Evolutionary conservation across 2,888 invertebrate species (phyloP), one percentile per base, ranked within the genome.

Genomic region (Sisyra nigra): DNA sequence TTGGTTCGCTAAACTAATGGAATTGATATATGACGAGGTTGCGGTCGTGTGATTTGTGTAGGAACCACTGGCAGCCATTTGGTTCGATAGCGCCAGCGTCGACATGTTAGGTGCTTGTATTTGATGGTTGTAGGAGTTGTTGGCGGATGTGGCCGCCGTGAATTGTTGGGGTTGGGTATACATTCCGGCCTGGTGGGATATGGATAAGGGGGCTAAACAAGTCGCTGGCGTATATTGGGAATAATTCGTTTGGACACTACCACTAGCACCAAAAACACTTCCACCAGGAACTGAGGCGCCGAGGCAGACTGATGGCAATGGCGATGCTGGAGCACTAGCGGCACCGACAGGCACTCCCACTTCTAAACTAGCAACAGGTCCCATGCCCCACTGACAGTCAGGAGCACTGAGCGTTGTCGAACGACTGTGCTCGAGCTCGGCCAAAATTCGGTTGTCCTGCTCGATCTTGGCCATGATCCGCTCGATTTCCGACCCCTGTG

Each of bases 401-500:
- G 36, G 44, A 46, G 44, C 56, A 76, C 75, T 74, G 59, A 75
- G 67, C 40, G 74, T 80, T 35, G 76, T 76, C 48, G 77, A 75
- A 58, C 86, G 73, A 52, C 80, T 77, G 61, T 86, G 86, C 61
- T 92, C 91, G 57, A 91, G 67, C 60, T 92, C 91, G 50, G 91
- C 89, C 57, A 91, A 71, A 55, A 91, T 84, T 54, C 85, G 74
- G 67, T 84, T 83, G 67, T 80, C 80, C 65, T 89, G 91, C 65
- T 91, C 89, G 56, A 92, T 87, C 71, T 91, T 91, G 52, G 89
- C 89, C 85, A 92, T 89, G 62, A 92, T 87, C 57, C 87, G 75
- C 65, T 91, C 89, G 60, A 91, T 89, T 68, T 91, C 89, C 34
- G 80, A 75, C 61, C 59, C 56, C 52, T 51, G 57, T 52, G 54